Evolutionary conservation across 1,140 invertebrate genomes (phyloP).

Genomic region (Brachionus asplanchnoidis): DNA sequence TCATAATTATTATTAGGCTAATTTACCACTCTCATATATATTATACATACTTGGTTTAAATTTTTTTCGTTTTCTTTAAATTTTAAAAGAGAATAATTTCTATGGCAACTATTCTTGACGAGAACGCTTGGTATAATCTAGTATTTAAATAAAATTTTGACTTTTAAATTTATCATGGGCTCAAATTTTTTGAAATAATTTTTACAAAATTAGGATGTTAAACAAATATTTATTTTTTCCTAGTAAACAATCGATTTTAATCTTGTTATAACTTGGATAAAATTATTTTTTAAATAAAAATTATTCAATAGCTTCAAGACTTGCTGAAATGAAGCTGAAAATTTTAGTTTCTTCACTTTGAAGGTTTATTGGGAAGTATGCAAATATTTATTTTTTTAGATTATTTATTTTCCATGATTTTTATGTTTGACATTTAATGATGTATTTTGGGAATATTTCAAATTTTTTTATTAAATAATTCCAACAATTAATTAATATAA

Average conservation of each 20-base stretch:
- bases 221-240: not conserved
- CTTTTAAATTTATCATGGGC: not conserved
- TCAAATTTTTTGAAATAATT: not conserved
- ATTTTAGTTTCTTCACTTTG: too few relatives aligned
- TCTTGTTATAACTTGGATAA: not conserved
- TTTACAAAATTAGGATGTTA: not conserved
- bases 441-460: too few relatives aligned
- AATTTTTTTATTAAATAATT: too few relatives aligned
- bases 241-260: not conserved
- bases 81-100: slow-evolving; percentile 16
- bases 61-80: not conserved
- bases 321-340: too few relatives aligned
- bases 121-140: not conserved
- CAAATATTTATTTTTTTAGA: too few relatives aligned
- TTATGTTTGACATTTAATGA: too few relatives aligned
- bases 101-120: not conserved
- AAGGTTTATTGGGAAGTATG: too few relatives aligned
- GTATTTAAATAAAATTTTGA: not conserved
- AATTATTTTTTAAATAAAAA: not conserved
- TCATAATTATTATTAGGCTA: slow-evolving; percentile 24
- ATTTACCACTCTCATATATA: not conserved
- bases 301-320: not conserved
- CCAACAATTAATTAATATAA: too few relatives aligned
- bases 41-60: slow-evolving; percentile 1
- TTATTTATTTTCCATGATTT: too few relatives aligned